Conservation (phyloP, 2,797 vertebrate species). For the Peromyscus nudipes region DNA sequence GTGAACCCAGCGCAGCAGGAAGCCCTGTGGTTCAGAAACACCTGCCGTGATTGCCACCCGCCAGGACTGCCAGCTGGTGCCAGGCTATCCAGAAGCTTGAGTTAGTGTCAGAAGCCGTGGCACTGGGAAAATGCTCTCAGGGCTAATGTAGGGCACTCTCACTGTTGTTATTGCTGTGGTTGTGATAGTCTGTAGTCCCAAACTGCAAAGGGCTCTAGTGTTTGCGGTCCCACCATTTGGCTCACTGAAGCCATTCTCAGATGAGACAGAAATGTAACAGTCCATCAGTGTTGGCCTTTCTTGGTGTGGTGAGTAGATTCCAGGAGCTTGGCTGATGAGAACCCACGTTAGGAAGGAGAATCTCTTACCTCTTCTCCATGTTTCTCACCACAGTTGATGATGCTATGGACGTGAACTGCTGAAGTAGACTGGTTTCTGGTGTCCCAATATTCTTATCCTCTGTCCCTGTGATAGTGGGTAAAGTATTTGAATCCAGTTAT, state of each 20-base stretch:
- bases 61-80: not conserved
- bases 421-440: not conserved
- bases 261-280: not conserved
- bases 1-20: not conserved
- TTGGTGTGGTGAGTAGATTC: not conserved
- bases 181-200: no score
- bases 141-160: not conserved
- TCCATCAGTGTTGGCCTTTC: not conserved
- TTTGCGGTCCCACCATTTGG: not conserved
- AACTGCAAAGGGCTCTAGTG: not conserved
- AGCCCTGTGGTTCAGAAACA: not conserved
- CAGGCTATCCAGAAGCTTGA: not conserved
- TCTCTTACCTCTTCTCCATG: not conserved
- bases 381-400: not conserved
- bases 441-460: not conserved
- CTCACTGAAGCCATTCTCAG: not conserved
- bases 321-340: not conserved
- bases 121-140: not conserved
- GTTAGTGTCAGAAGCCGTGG: not conserved
- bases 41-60: no score
- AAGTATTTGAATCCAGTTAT: not conserved
- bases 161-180: not conserved
- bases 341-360: not conserved
- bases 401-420: not conserved
- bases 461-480: not conserved